Conservation (phyloP, 2,888 invertebrate genomes). For the Chalcosyrphus nemorum region DNA sequence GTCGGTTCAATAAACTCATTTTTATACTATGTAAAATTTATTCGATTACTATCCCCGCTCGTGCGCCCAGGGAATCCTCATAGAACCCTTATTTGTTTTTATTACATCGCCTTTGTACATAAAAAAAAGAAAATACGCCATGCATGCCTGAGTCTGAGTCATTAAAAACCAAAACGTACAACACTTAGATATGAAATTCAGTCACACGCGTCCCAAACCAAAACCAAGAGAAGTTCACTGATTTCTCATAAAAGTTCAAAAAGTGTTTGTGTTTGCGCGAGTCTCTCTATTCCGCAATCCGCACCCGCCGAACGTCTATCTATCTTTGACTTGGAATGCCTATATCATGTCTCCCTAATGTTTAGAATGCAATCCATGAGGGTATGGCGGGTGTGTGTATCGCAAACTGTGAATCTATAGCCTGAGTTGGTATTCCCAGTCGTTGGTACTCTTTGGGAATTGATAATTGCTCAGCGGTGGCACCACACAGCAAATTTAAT, state of each 20-base stretch:
- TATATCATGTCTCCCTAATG: background rate
- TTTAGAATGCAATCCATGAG: slow-evolving; percentile 2
- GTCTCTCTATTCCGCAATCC: background rate
- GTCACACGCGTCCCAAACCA: slow-evolving; percentile 3
- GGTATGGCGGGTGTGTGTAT: background rate
- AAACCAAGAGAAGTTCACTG: background rate
- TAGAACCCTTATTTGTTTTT: background rate
- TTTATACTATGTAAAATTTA: background rate
- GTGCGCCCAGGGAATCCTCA: background rate
- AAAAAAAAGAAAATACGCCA: background rate
- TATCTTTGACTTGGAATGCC: background rate
- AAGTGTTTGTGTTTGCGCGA: background rate
- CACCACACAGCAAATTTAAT: background rate
- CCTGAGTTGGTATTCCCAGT: background rate
- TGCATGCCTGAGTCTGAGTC: background rate
- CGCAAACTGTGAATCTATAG: background rate
- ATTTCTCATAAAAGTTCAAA: slow-evolving; percentile 8
- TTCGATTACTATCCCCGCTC: background rate
- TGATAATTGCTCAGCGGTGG: background rate
- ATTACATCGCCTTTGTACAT: background rate
- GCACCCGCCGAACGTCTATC: background rate
- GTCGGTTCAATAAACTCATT: background rate
- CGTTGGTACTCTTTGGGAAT: background rate
- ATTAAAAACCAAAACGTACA: background rate
- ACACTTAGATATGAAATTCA: background rate